Evolutionary conservation across 2,888 invertebrate species (phyloP).

Genomic region (Cremastinae sp.): DNA sequence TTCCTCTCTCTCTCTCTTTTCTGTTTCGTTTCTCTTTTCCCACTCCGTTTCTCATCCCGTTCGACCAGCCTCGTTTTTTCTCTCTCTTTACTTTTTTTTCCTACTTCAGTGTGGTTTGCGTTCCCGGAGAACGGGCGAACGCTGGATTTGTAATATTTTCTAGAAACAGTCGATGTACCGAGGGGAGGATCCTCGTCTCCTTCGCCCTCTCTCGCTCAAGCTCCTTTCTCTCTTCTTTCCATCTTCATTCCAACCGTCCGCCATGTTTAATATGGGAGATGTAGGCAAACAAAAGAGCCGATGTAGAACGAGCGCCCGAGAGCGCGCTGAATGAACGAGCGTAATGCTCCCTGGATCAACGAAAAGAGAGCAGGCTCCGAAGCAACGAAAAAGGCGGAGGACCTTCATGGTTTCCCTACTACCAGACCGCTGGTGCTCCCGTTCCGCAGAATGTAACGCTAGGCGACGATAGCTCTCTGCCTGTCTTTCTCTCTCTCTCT

Average conservation of each 20-base stretch:
- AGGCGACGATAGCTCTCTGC: conserved; percentile 50
- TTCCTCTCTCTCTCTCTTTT: conserved; percentile 17
- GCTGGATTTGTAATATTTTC: conserved; percentile 63
- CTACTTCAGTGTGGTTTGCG: conserved; percentile 41
- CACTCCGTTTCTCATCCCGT: conserved; percentile 23
- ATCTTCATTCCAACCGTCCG: conserved; percentile 54
- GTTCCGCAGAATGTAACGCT: conserved; percentile 6
- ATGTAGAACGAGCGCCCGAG: conserved; percentile 67
- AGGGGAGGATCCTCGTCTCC: conserved; percentile 18
- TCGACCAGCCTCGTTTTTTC: conserved; percentile 12
- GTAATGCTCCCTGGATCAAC: conserved; percentile 60
- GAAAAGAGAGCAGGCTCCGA: conserved; percentile 58
- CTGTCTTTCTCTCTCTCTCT: conserved; percentile 36
- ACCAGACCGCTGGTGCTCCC: conserved; percentile 26
- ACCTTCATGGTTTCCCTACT: conserved; percentile 55
- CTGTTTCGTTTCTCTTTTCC: conserved; percentile 27
- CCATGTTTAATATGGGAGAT: conserved; percentile 77
- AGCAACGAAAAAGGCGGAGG: conserved; percentile 31
- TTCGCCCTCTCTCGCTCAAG: conserved; percentile 5
- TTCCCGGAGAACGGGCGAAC: conserved; percentile 47
- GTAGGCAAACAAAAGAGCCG: conserved; percentile 78
- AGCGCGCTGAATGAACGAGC: conserved; percentile 70
- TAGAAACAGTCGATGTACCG: conserved; percentile 60
- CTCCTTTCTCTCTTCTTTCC: conserved; percentile 22
- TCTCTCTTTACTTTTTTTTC: conserved; percentile 17